Conservation (phyloP, 2,888 invertebrate genomes). For the Pteria penguin region DNA sequence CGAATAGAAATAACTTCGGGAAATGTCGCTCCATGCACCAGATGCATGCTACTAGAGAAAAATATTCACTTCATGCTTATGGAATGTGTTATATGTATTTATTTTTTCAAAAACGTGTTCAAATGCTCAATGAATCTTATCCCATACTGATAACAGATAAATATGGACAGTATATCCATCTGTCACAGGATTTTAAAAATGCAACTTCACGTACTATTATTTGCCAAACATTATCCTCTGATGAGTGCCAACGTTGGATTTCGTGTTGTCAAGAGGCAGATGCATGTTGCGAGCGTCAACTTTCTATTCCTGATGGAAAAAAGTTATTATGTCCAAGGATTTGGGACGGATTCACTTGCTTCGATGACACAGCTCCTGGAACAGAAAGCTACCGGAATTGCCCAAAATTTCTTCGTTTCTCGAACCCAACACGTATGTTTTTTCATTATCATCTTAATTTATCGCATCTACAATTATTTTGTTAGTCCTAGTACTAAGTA, state of each 20-base stretch:
- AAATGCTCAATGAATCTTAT: neutral
- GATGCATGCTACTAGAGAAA: neutral
- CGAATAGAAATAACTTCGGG: too few species aligned
- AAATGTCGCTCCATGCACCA: neutral
- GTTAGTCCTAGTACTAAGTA: too few species aligned
- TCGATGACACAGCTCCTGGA: slow-evolving; percentile 61
- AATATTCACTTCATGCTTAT: neutral
- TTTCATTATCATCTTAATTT: too few species aligned
- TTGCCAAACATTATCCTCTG: slow-evolving; percentile 56
- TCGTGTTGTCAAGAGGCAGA: slow-evolving; percentile 61
- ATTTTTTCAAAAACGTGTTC: neutral
- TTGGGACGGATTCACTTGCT: slow-evolving; percentile 73
- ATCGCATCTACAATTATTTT: too few species aligned
- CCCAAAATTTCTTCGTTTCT: slow-evolving; percentile 61
- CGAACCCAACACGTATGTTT: slow-evolving; percentile 58
- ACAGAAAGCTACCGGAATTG: slow-evolving; percentile 53
- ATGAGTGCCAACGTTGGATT: slow-evolving; percentile 62
- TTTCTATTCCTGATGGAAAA: slow-evolving; percentile 16
- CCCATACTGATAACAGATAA: neutral
- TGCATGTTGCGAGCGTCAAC: slow-evolving; percentile 60
- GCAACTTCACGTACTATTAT: slow-evolving; percentile 24
- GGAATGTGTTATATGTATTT: neutral
- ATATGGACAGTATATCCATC: neutral
- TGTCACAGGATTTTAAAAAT: slow-evolving; percentile 8
- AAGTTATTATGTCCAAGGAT: slow-evolving; percentile 63